Percentiles rank a stretch among this genome's conserved stretches.
Conservation (phyloP, 1,140 invertebrate species). For the Zelostemma sp. region DNA sequence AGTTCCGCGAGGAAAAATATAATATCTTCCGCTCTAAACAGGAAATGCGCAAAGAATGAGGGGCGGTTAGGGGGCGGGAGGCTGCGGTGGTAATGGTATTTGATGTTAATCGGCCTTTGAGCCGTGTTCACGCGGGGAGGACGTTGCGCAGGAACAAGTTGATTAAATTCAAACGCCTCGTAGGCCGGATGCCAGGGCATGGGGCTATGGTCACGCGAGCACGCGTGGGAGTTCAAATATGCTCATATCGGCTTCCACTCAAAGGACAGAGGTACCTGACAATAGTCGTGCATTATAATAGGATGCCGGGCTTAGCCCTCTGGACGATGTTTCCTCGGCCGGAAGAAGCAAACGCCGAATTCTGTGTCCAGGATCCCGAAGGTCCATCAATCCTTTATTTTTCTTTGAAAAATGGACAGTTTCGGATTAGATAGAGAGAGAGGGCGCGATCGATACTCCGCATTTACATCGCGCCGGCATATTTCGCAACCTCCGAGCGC, state of each 20-base stretch:
- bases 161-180: constrained; percentile 70
- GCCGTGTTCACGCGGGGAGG: constrained; percentile 56
- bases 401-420: constrained; percentile 13
- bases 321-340: constrained; percentile 53
- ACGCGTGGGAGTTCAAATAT: constrained; percentile 64
- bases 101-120: constrained; percentile 68
- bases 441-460: constrained; percentile 42
- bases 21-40: too few relatives aligned
- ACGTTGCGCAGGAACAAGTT: constrained; percentile 66
- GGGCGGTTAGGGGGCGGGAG: constrained; percentile 26
- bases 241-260: constrained; percentile 63
- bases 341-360: constrained; percentile 55
- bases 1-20: too few relatives aligned
- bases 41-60: too few relatives aligned
- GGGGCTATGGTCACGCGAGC: constrained; percentile 41
- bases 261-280: constrained; percentile 63
- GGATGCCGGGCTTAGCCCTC: constrained; percentile 56
- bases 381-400: constrained; percentile 10
- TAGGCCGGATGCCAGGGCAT: constrained; percentile 58
- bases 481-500: constrained; percentile 46
- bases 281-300: constrained; percentile 66
- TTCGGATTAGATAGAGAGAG: constrained; percentile 21
- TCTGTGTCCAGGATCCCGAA: constrained; percentile 6
- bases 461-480: constrained; percentile 38
- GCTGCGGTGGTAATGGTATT: constrained; percentile 61